Evolutionary conservation across 2,888 invertebrate genomes (phyloP).

Genomic region (Ochropleura plecta): DNA sequence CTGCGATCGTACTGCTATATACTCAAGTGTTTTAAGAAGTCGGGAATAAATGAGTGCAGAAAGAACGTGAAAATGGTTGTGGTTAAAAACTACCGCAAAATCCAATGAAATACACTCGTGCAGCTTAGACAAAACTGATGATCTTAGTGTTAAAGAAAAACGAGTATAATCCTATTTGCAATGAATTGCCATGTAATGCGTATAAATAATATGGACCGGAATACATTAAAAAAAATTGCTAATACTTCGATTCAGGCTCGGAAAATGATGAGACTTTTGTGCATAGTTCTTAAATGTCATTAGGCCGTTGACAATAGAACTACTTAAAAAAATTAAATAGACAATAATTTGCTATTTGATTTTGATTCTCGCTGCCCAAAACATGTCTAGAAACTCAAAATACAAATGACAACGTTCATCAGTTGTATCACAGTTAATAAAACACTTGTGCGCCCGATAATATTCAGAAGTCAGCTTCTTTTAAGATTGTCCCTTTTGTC

Average conservation of each 20-base stretch:
- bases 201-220: background rate
- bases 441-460: constrained; percentile 64
- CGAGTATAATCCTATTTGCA: background rate
- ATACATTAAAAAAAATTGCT: background rate
- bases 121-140: background rate
- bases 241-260: too few relatives aligned
- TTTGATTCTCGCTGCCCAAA: background rate
- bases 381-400: background rate
- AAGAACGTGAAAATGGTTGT: background rate
- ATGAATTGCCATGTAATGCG: background rate
- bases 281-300: background rate
- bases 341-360: background rate
- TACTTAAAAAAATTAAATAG: background rate
- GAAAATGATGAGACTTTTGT: background rate
- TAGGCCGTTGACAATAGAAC: background rate
- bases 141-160: background rate
- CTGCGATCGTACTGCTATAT: constrained; percentile 71
- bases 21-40: constrained; percentile 51
- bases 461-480: constrained; percentile 72
- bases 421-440: background rate
- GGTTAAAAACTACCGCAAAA: background rate
- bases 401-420: background rate
- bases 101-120: background rate
- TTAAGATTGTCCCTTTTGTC: constrained; percentile 79
- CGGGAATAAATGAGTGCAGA: background rate